phyloP scores from a whole-genome alignment of 2,888 invertebrate genomes.

The Chalcis sispes region DNA sequence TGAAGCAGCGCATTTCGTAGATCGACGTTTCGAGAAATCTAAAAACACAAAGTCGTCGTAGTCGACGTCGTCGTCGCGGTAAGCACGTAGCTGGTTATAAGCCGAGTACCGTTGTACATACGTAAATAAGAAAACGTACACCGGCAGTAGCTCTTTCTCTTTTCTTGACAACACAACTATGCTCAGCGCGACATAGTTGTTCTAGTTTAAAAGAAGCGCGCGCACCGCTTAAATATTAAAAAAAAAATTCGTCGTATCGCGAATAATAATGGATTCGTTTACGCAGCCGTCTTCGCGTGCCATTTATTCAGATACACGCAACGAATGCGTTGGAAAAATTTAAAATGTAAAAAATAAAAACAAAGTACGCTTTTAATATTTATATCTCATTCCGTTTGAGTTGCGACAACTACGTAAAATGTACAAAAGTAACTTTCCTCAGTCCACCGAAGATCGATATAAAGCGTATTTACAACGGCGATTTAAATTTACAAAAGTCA shows the following conservation, averaged over 20 bases:
- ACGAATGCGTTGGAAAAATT: constrained; percentile 35
- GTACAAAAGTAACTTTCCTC: too few species aligned
- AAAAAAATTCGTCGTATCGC: constrained; percentile 35
- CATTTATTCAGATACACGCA: constrained; percentile 29
- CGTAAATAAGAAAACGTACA: constrained; percentile 44
- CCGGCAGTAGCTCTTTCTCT: background rate
- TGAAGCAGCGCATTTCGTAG: background rate
- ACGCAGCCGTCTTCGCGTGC: background rate
- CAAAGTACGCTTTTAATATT: constrained; percentile 65
- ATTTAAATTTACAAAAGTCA: constrained; percentile 19
- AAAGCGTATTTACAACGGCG: background rate
- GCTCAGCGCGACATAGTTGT: constrained; percentile 56
- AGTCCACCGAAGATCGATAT: background rate
- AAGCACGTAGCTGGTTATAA: constrained; percentile 43
- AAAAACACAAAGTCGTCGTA: constrained; percentile 33
- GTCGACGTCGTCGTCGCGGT: too few species aligned
- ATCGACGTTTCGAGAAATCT: background rate
- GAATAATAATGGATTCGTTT: constrained; percentile 40
- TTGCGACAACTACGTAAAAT: background rate
- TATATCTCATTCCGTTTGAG: constrained; percentile 61
- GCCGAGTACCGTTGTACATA: constrained; percentile 30
- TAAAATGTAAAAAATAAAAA: constrained; percentile 65
- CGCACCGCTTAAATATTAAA: constrained; percentile 62
- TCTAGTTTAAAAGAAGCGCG: constrained; percentile 56
- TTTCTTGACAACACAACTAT: too few species aligned